A percentile compares a stretch with the other conserved stretches of the same genome.
Evolutionary conservation across 2,113 vertebrate genomes (phyloP).

Genomic region (Ceyx margarethae): DNA sequence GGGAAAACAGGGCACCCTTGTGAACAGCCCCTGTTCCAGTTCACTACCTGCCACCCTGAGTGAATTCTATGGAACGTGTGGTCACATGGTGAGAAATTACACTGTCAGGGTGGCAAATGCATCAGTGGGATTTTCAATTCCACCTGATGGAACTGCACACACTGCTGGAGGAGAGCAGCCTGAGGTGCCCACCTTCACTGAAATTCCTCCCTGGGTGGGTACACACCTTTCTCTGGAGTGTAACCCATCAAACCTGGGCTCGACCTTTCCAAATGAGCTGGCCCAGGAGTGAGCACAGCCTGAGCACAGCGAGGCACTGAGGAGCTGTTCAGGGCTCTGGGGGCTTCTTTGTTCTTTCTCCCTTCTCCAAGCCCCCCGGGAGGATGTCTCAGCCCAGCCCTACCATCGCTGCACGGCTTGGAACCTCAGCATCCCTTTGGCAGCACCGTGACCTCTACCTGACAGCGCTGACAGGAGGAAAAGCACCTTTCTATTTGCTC

Average conservation of each 20-base stretch:
- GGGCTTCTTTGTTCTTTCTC: not conserved
- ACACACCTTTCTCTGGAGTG: not conserved
- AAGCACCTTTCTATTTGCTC: not conserved
- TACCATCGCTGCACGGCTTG: rapidly evolving
- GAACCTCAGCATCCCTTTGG: not conserved
- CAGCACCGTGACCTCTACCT: not conserved
- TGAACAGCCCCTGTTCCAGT: not conserved
- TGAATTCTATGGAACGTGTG: not conserved
- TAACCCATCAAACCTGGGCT: not conserved
- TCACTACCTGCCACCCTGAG: not conserved
- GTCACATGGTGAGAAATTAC: conserved; percentile 50
- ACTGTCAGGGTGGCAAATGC: conserved; percentile 37
- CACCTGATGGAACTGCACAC: not conserved
- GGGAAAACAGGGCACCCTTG: not conserved
- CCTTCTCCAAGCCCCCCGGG: too few species aligned
- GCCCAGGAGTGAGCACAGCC: not conserved
- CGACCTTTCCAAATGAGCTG: not conserved
- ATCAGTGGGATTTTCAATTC: conserved; percentile 44
- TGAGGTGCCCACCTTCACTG: not conserved
- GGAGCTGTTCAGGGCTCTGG: not conserved
- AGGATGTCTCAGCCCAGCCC: not conserved
- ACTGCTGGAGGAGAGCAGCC: not conserved
- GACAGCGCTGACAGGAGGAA: not conserved
- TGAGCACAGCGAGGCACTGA: not conserved
- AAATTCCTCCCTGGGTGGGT: not conserved